These are phyloP conservation scores for Mythimna pallens DNA, from an alignment of 2,888 invertebrate genomes.

Conservation along the genomic window DNA sequence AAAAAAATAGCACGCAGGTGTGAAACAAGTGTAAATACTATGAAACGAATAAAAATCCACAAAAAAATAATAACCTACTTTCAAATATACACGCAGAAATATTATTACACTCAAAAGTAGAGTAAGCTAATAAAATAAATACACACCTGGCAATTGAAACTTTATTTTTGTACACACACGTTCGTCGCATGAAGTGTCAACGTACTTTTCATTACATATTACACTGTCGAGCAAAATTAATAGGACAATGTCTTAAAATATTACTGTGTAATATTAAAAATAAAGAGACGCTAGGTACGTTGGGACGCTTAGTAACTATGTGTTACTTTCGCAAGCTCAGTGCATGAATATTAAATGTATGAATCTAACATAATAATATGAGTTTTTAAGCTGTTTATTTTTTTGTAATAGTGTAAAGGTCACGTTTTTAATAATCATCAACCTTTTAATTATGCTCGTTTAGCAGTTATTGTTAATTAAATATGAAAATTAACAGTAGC, in stretches of 20 bases:
- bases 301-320: too few species aligned
- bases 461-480: constrained; percentile 33
- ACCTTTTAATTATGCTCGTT: constrained; percentile 11
- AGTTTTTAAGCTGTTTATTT: too few species aligned
- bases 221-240: constrained; percentile 32
- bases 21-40: neutral
- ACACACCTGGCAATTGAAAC: constrained; percentile 48
- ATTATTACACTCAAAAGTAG: constrained; percentile 24
- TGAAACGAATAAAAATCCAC: neutral
- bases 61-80: neutral
- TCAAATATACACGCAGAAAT: constrained; percentile 3
- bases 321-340: too few species aligned
- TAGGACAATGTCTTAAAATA: constrained; percentile 6
- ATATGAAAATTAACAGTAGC: constrained; percentile 41
- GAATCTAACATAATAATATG: neutral
- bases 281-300: neutral
- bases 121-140: constrained; percentile 44
- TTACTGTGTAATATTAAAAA: neutral
- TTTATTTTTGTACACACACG: constrained; percentile 44
- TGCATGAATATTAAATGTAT: too few species aligned
- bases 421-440: neutral
- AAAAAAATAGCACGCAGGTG: neutral
- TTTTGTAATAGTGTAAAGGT: neutral
- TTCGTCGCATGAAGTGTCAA: constrained; percentile 44
- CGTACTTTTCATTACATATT: constrained; percentile 38